These are phyloP conservation scores for Cheilosia scutellata DNA, from an alignment of 2,888 invertebrate species.

Conservation along the genomic window DNA sequence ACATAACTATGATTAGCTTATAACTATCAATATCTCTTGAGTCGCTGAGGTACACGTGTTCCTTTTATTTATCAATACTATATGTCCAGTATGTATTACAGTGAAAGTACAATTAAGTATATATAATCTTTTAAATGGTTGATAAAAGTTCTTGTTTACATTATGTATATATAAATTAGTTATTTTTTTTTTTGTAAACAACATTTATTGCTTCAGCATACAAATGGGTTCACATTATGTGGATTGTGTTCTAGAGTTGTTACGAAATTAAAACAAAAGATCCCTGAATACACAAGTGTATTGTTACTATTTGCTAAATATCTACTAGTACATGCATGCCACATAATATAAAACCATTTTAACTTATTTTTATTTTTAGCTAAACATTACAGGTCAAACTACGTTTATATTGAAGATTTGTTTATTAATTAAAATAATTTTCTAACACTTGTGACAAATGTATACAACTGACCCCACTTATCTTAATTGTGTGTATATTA, in stretches of 20 bases:
- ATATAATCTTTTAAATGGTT: not conserved
- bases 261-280: conserved; percentile 4
- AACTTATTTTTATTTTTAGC: conserved; percentile 46
- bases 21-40: conserved; percentile 78
- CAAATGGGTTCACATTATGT: conserved; percentile 49
- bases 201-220: conserved; percentile 75
- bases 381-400: conserved; percentile 65
- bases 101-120: conserved; percentile 36
- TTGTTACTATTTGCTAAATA: conserved; percentile 21
- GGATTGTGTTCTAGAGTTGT: conserved; percentile 20
- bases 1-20: conserved; percentile 61
- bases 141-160: conserved; percentile 18
- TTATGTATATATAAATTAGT: conserved; percentile 35
- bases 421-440: conserved; percentile 66
- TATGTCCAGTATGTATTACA: conserved; percentile 59
- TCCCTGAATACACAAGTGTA: conserved; percentile 44
- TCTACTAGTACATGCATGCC: conserved; percentile 6
- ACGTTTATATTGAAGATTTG: conserved; percentile 63
- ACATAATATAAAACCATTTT: conserved; percentile 44
- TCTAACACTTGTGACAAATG: conserved; percentile 39
- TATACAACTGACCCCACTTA: conserved; percentile 40
- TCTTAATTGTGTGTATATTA: not conserved
- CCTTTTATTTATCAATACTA: conserved; percentile 77
- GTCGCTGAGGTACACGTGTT: conserved; percentile 83
- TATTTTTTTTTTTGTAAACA: conserved; percentile 52